Conservation (phyloP, 2,113 vertebrate genomes). For the Argyrosomus japonicus region DNA sequence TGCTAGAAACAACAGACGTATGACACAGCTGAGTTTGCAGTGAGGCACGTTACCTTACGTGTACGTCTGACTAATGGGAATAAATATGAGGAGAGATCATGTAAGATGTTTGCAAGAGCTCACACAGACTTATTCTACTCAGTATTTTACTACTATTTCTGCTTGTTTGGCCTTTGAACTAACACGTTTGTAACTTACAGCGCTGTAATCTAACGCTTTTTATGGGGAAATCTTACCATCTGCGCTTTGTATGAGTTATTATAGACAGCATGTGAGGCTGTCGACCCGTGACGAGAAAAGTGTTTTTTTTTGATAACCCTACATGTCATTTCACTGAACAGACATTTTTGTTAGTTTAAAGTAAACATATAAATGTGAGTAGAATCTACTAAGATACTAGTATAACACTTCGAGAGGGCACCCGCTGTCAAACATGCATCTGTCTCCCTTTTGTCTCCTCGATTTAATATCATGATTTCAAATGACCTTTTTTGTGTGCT, state of each 20-base stretch:
- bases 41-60: conserved; percentile 30
- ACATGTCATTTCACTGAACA: conserved; percentile 7
- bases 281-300: background rate
- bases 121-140: background rate
- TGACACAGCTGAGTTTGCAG: conserved; percentile 29
- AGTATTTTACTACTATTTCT: conserved; percentile 15
- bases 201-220: conserved; percentile 27
- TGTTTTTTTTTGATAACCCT: background rate
- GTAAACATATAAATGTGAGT: conserved; percentile 31
- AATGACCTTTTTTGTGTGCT: background rate
- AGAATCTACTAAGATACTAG: conserved; percentile 29
- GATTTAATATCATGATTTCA: background rate
- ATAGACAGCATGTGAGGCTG: background rate
- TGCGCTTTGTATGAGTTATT: conserved; percentile 17
- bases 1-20: conserved; percentile 23
- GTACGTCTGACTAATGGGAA: conserved; percentile 41
- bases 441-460: conserved; percentile 17
- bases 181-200: conserved; percentile 15
- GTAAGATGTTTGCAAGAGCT: conserved; percentile 5
- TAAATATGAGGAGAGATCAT: conserved; percentile 43
- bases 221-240: conserved; percentile 5
- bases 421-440: conserved; percentile 51
- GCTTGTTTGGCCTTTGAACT: conserved; percentile 53
- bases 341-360: conserved; percentile 29
- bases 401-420: conserved; percentile 1